These are phyloP conservation scores for Eupelmus urozonus DNA, from an alignment of 2,888 invertebrate species.

Conservation along the genomic window DNA sequence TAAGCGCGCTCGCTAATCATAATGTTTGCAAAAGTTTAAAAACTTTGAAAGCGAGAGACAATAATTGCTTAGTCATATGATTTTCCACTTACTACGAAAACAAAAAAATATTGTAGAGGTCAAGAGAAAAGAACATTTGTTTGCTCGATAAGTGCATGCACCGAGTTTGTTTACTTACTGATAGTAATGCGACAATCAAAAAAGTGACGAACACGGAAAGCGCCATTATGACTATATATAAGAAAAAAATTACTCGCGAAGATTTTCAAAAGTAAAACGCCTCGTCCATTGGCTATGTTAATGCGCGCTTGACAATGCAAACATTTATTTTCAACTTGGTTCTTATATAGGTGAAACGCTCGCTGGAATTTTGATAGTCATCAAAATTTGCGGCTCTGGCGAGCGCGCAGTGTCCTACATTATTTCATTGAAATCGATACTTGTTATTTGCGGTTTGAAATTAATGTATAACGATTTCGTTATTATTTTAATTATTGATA, in stretches of 20 bases:
- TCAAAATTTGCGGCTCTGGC: conserved; percentile 43
- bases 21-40: conserved; percentile 4
- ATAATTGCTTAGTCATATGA: not conserved
- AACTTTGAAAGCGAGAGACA: not conserved
- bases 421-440: conserved; percentile 20
- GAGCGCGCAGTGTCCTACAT: conserved; percentile 22
- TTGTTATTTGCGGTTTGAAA: too few relatives aligned
- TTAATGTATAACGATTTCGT: too few relatives aligned
- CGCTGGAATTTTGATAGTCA: conserved; percentile 45
- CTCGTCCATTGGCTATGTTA: not conserved
- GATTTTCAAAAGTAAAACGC: not conserved
- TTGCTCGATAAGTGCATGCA: conserved; percentile 23
- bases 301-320: conserved; percentile 37
- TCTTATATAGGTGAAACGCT: conserved; percentile 50
- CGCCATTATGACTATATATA: conserved; percentile 21
- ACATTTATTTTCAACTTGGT: conserved; percentile 22
- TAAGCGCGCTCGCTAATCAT: too few relatives aligned
- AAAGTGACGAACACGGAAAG: conserved; percentile 34
- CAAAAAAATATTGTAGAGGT: conserved; percentile 34
- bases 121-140: conserved; percentile 38
- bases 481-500: too few relatives aligned
- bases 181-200: conserved; percentile 46
- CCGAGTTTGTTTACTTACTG: conserved; percentile 59
- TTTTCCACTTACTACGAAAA: conserved; percentile 8
- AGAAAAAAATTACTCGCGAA: conserved; percentile 8